A percentile compares a stretch with the other conserved stretches of the same genome.
These are phyloP conservation scores for Lasiommata megera DNA, from an alignment of 2,888 invertebrate genomes.

Conservation along the genomic window DNA sequence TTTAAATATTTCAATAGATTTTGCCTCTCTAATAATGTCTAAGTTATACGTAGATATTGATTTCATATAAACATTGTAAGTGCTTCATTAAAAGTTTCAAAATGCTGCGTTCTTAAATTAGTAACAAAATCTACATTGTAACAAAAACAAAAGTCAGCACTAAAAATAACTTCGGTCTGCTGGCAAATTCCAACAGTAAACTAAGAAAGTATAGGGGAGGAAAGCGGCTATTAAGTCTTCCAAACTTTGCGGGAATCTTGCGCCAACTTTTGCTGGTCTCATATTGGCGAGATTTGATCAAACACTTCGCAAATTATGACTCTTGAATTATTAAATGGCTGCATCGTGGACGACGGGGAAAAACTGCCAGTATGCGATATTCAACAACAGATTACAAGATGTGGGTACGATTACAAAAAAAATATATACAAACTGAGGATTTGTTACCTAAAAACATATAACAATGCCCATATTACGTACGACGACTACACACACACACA, in stretches of 20 bases:
- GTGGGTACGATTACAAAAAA: no score
- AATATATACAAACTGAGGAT: no score
- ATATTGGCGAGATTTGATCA: conserved; percentile 19
- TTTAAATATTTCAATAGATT: no score
- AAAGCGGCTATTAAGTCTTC: conserved; percentile 23
- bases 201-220: conserved; percentile 13
- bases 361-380: no score
- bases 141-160: conserved; percentile 11
- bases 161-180: conserved; percentile 12
- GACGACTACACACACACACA: no score
- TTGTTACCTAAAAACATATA: no score
- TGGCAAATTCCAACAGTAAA: conserved; percentile 16
- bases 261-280: conserved; percentile 17
- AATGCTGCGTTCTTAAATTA: not conserved
- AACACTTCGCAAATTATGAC: conserved; percentile 15
- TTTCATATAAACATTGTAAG: not conserved
- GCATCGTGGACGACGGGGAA: not conserved
- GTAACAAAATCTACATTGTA: not conserved
- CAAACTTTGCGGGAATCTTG: conserved; percentile 17
- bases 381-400: no score
- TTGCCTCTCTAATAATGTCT: no score
- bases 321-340: not conserved
- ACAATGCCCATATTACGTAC: no score
- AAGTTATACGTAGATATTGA: not conserved
- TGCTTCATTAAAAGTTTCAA: not conserved